Percentiles rank a stretch among this genome's conserved stretches.
These are phyloP conservation scores for Papilio polyxenes DNA, from an alignment of 1,140 invertebrate species.

Conservation along the genomic window DNA sequence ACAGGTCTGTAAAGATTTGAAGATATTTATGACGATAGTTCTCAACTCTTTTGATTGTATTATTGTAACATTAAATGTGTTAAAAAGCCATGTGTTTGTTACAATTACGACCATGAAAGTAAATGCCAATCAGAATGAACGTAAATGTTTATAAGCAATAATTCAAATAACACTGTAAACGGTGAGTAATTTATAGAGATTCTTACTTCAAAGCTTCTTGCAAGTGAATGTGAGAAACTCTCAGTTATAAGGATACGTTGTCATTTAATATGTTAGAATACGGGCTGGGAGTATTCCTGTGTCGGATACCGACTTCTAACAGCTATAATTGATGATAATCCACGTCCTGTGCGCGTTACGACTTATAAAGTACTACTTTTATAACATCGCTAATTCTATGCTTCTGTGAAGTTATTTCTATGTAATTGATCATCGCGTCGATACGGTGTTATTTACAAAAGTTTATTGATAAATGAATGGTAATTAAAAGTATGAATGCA, in stretches of 20 bases:
- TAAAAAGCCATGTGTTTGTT: neutral
- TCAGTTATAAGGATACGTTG: neutral
- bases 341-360: constrained; percentile 16
- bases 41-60: neutral
- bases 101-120: neutral
- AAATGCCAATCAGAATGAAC: neutral
- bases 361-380: constrained; percentile 13
- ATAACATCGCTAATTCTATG: constrained; percentile 8
- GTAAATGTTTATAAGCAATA: neutral
- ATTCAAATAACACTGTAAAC: neutral
- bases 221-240: neutral
- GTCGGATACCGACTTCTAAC: constrained; percentile 5
- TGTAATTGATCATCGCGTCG: neutral
- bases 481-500: neutral
- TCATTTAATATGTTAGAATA: constrained; percentile 12
- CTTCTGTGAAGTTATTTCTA: constrained; percentile 7
- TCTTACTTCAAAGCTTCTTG: constrained; percentile 15
- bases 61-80: too few species aligned
- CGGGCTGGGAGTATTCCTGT: constrained; percentile 13
- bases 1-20: neutral
- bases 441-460: neutral
- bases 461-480: neutral
- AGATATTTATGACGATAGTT: neutral
- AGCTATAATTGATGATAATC: constrained; percentile 29
- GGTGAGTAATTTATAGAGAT: neutral